A percentile compares a stretch with the other conserved stretches of the same genome.
phyloP scores from a whole-genome alignment of 2,797 vertebrate species.

The Gephyroberyx darwinii region DNA sequence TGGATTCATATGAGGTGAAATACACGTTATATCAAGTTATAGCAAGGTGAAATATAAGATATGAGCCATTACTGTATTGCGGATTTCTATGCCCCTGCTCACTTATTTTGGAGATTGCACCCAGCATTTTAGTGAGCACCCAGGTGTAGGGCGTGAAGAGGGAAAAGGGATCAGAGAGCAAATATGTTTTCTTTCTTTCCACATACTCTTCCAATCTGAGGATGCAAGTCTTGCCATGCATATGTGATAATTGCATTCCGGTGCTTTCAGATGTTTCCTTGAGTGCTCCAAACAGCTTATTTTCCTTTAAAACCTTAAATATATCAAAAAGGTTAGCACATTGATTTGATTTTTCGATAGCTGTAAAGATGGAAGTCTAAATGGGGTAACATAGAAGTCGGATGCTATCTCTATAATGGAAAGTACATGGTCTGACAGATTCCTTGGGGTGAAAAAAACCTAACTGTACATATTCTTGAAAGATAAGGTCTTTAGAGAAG shows the following conservation, averaged over 20 bases:
- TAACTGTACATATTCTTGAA: constrained; percentile 83
- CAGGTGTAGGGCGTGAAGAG: constrained; percentile 8
- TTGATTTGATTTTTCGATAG: constrained; percentile 94
- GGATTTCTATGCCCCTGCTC: constrained; percentile 24
- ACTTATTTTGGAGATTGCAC: constrained; percentile 39
- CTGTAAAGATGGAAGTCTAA: constrained; percentile 92
- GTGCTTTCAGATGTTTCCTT: constrained; percentile 87
- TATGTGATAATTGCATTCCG: constrained; percentile 74
- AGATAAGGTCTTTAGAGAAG: constrained; percentile 83
- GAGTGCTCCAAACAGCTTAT: constrained; percentile 82
- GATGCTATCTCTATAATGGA: constrained; percentile 97
- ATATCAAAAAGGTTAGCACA: constrained; percentile 91
- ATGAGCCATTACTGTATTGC: constrained; percentile 12
- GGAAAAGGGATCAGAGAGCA: constrained; percentile 2
- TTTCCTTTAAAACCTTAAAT: constrained; percentile 85
- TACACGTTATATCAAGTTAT: background rate
- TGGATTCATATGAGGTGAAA: constrained; percentile 15
- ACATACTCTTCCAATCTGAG: constrained; percentile 23
- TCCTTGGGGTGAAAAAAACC: constrained; percentile 82
- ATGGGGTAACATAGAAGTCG: constrained; percentile 89
- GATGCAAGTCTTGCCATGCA: constrained; percentile 35
- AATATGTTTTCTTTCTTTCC: constrained; percentile 26
- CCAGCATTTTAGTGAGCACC: constrained; percentile 27
- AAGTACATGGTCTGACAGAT: constrained; percentile 92
- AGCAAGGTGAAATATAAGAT: background rate